Conservation (phyloP, 2,888 invertebrate genomes). For the Cerastis rubricosa region DNA sequence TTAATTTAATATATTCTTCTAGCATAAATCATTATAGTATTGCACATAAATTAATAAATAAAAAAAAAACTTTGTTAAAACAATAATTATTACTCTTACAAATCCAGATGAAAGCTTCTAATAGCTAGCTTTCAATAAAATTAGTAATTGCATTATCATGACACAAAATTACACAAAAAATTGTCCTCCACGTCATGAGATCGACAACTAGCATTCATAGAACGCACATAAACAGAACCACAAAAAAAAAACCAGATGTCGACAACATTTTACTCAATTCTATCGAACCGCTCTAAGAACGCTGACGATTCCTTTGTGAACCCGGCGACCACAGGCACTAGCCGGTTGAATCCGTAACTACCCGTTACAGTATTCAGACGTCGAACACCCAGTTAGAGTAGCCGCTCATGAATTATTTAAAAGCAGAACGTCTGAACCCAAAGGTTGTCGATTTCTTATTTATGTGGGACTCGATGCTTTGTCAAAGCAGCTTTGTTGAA, state of each 20-base stretch:
- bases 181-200: not conserved
- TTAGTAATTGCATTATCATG: not conserved
- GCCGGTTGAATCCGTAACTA: constrained; percentile 48
- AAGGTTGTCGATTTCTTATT: constrained; percentile 29
- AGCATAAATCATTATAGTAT: not conserved
- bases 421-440: constrained; percentile 19
- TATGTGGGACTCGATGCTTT: constrained; percentile 21
- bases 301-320: constrained; percentile 34
- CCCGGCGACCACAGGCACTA: constrained; percentile 33
- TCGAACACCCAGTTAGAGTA: constrained; percentile 46
- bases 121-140: not conserved
- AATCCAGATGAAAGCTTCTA: no score
- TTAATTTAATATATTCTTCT: not conserved
- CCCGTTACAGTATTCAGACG: constrained; percentile 52
- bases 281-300: not conserved
- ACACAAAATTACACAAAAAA: not conserved
- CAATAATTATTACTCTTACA: no score
- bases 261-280: constrained; percentile 37
- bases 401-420: constrained; percentile 63
- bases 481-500: constrained; percentile 7
- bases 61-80: no score
- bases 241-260: constrained; percentile 9
- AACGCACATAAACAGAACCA: not conserved
- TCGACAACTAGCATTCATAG: not conserved
- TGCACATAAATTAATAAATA: no score